Percentiles rank a stretch among this genome's conserved stretches.
Evolutionary conservation across 30 jellyfish, hydroid and myxozoan species (phyloP).

Genomic region (Rhopilema esculentum): DNA sequence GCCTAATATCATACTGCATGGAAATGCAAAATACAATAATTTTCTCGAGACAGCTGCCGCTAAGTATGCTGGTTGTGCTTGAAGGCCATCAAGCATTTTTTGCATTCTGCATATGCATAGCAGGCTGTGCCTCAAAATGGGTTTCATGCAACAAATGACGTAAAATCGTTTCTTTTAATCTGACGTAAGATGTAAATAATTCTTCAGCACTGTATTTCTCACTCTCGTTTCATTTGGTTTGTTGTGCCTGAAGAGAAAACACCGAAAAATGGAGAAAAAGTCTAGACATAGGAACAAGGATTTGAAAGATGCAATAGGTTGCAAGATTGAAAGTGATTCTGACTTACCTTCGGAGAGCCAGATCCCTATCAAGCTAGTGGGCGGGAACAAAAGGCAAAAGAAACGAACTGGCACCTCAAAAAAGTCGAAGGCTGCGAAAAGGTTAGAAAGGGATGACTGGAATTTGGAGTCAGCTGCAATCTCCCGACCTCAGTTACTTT

Average conservation of each 20-base stretch:
- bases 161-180: not conserved
- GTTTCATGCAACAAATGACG: not conserved
- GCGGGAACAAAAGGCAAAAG: not conserved
- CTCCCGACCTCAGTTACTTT: conserved; percentile 17
- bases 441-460: conserved; percentile 6
- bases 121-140: too few species aligned
- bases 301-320: not conserved
- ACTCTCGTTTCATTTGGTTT: not conserved
- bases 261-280: not conserved
- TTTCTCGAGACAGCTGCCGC: too few species aligned
- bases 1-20: too few species aligned
- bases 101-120: too few species aligned
- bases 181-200: not conserved
- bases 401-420: not conserved
- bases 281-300: not conserved
- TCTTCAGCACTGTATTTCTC: not conserved
- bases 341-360: not conserved
- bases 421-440: not conserved
- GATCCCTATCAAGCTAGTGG: not conserved
- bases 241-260: not conserved
- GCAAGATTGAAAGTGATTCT: not conserved
- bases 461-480: not conserved
- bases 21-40: too few species aligned
- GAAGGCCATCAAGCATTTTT: too few species aligned
- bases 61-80: too few species aligned